Percentiles rank a stretch among this genome's conserved stretches.
Conservation (phyloP, 1,140 invertebrate species). For the Apis cerana region DNA sequence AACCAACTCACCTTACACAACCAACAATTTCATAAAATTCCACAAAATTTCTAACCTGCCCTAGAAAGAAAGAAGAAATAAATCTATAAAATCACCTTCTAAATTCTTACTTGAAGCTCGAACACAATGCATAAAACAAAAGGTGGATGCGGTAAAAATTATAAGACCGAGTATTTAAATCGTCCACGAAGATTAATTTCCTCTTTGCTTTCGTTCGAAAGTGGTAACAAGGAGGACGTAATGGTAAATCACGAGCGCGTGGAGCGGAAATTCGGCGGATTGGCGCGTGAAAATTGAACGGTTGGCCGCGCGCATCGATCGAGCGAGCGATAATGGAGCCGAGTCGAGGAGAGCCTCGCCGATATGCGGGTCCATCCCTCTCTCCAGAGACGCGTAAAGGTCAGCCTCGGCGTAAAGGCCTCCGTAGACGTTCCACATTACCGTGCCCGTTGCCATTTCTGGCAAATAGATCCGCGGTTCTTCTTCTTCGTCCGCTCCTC, state of each 20-base stretch:
- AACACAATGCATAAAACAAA: neutral
- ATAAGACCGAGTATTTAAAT: conserved; percentile 25
- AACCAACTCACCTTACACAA: too few relatives aligned
- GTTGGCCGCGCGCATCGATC: neutral
- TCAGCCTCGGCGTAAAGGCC: conserved; percentile 61
- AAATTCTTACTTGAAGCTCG: too few relatives aligned
- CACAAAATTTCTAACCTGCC: neutral
- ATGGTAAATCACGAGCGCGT: conserved; percentile 23
- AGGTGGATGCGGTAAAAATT: too few relatives aligned
- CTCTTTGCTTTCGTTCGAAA: conserved; percentile 9
- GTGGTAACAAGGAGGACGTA: conserved; percentile 2
- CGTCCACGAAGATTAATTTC: conserved; percentile 5
- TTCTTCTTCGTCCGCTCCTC: conserved; percentile 35
- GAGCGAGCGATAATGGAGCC: conserved; percentile 22
- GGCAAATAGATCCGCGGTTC: conserved; percentile 55
- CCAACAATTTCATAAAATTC: neutral
- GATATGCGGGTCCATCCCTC: conserved; percentile 53
- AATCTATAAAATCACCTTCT: neutral
- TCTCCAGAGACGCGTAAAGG: conserved; percentile 58
- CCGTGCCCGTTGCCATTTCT: conserved; percentile 65
- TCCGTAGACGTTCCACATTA: conserved; percentile 58
- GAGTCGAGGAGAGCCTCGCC: conserved; percentile 11
- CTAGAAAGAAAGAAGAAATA: too few relatives aligned
- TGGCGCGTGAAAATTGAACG: neutral
- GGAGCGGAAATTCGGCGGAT: conserved; percentile 17